Percentiles rank a stretch among this genome's conserved stretches.
Evolutionary conservation across 2,113 vertebrate species (phyloP).

Genomic region (Aptenodytes forsteri): DNA sequence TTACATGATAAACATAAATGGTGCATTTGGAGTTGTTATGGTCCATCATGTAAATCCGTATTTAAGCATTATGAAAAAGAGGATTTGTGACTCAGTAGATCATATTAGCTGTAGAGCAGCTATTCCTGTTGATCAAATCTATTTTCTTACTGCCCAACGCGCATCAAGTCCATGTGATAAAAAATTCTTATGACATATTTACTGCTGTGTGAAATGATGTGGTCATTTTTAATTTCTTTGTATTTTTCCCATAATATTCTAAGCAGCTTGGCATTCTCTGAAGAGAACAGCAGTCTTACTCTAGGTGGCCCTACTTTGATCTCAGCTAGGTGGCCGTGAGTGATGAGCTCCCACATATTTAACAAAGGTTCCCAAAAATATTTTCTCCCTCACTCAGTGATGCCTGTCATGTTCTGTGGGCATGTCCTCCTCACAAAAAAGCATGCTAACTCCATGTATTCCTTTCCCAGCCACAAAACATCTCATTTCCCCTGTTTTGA

Average conservation of each 20-base stretch:
- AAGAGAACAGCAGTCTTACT: not conserved
- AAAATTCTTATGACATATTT: conserved; percentile 50
- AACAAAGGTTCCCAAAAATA: not conserved
- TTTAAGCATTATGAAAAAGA: conserved; percentile 59
- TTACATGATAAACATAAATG: conserved; percentile 58
- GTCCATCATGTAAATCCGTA: conserved; percentile 56
- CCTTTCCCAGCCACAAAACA: not conserved
- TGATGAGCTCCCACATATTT: not conserved
- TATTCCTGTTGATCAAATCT: conserved; percentile 55
- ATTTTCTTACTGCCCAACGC: not conserved
- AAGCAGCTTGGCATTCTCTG: not conserved
- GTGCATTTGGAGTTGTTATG: conserved; percentile 51
- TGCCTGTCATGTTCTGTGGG: not conserved
- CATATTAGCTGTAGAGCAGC: conserved; percentile 33
- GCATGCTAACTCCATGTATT: not conserved
- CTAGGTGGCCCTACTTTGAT: not conserved
- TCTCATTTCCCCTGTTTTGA: not conserved
- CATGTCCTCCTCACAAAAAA: not conserved
- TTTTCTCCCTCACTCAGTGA: rapidly evolving
- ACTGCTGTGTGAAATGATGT: conserved; percentile 44
- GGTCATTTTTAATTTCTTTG: conserved; percentile 41
- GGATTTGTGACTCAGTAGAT: conserved; percentile 59
- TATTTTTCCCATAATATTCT: not conserved
- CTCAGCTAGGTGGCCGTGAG: not conserved
- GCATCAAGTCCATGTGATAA: conserved; percentile 32